Evolutionary conservation across 2,888 invertebrate genomes (phyloP).

Genomic region (Brenthis daphne): DNA sequence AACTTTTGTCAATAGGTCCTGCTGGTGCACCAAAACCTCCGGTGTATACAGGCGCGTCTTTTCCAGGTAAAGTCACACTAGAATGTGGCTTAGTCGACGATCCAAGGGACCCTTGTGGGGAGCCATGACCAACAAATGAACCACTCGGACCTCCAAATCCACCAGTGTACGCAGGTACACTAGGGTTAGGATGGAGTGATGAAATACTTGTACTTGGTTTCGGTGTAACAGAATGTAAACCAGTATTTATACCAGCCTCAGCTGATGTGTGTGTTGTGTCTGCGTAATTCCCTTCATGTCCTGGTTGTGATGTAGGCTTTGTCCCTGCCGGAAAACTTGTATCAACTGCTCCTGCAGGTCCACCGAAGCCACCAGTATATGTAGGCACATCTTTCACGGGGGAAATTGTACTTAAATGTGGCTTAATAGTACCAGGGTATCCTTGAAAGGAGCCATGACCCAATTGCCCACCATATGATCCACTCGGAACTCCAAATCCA

Average conservation of each 20-base stretch:
- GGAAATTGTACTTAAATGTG: conserved; percentile 7
- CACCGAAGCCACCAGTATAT: conserved; percentile 55
- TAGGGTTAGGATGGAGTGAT: conserved; percentile 2
- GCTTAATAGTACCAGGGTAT: conserved; percentile 16
- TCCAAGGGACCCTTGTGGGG: background rate
- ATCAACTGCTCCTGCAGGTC: conserved; percentile 48
- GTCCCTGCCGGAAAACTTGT: conserved; percentile 11
- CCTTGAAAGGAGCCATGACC: background rate
- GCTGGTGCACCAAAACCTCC: conserved; percentile 53
- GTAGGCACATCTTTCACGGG: conserved; percentile 40
- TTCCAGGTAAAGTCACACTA: conserved; percentile 15
- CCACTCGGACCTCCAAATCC: conserved; percentile 48
- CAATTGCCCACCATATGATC: conserved; percentile 36
- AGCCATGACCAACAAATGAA: conserved; percentile 31
- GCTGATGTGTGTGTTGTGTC: no score
- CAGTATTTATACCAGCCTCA: background rate
- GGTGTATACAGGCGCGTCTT: conserved; percentile 48
- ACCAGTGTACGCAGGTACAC: conserved; percentile 45
- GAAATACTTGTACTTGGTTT: conserved; percentile 15
- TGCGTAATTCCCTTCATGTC: conserved; percentile 3
- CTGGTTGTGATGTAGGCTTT: conserved; percentile 9
- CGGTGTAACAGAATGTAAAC: conserved; percentile 1
- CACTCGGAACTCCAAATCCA: conserved; percentile 47
- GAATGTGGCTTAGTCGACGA: conserved; percentile 21
- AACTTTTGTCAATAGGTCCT: conserved; percentile 44